phyloP scores from a whole-genome alignment of 2,797 vertebrate species.

The Ciconia nigra region DNA sequence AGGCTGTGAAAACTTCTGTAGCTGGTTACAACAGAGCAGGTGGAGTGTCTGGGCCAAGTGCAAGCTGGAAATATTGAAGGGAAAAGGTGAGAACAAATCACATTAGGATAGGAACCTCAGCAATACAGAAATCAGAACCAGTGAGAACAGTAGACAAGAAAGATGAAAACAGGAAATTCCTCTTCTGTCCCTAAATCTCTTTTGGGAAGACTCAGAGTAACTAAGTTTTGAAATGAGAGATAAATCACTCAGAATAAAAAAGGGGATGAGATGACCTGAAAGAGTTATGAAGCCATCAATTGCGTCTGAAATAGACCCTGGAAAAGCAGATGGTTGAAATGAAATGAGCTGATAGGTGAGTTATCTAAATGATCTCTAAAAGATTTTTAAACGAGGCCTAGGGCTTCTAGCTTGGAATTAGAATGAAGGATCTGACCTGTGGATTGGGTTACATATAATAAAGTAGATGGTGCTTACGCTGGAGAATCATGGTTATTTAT shows the following conservation, averaged over 20 bases:
- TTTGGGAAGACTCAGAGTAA: background rate
- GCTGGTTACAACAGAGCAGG: background rate
- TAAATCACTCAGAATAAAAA: background rate
- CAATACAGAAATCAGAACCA: background rate
- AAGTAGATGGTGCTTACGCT: background rate
- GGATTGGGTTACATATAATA: background rate
- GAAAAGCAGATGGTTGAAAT: background rate
- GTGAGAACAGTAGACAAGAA: background rate
- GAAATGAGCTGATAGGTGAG: background rate
- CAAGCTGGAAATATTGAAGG: background rate
- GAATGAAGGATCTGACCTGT: background rate
- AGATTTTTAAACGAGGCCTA: background rate
- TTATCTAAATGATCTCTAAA: background rate
- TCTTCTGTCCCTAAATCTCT: background rate
- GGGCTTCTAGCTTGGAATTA: background rate
- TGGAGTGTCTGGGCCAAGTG: background rate
- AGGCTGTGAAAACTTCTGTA: background rate
- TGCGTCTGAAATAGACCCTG: background rate
- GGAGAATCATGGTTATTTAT: background rate
- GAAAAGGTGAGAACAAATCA: background rate
- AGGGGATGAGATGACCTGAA: background rate
- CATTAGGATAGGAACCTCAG: background rate
- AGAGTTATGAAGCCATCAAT: background rate
- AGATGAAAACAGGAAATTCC: background rate
- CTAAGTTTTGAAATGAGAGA: background rate